A percentile compares a stretch with the other conserved stretches of the same genome.
These are phyloP conservation scores for Pantherophis vulpinus DNA, from an alignment of 2,797 vertebrate genomes.

Conservation along the genomic window DNA sequence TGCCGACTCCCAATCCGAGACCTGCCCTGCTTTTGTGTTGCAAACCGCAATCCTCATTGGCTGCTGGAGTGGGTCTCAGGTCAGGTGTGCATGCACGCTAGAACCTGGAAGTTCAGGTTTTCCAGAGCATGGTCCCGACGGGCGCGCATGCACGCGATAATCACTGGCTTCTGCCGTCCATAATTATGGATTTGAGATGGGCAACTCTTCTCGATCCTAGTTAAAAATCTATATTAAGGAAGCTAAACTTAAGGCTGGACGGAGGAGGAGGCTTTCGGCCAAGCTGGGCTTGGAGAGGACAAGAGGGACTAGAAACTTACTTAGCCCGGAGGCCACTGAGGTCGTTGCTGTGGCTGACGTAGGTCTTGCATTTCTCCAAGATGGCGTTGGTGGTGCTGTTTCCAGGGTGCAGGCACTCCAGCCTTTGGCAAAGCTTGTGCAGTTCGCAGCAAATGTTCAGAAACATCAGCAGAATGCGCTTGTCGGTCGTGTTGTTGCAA, in stretches of 20 bases:
- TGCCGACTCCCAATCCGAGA: too few species aligned
- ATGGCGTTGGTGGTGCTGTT: constrained; percentile 44
- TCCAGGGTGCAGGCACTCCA: constrained; percentile 58
- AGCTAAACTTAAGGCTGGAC: background rate
- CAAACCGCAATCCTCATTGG: too few species aligned
- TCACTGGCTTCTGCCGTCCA: too few species aligned
- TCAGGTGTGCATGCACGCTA: too few species aligned
- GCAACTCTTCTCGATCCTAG: too few species aligned
- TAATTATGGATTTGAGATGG: too few species aligned
- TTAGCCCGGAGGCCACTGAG: constrained; percentile 72
- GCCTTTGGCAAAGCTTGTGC: constrained; percentile 59
- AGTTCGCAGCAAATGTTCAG: constrained; percentile 72
- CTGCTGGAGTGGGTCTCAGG: too few species aligned
- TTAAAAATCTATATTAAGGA: background rate
- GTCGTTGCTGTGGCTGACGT: constrained; percentile 74
- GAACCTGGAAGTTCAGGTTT: too few species aligned
- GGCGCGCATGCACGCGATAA: too few species aligned
- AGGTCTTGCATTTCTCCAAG: constrained; percentile 69
- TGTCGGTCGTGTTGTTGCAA: constrained; percentile 75
- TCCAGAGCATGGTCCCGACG: too few species aligned
- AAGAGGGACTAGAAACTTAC: constrained; percentile 59
- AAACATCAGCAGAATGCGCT: constrained; percentile 72
- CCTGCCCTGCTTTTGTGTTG: too few species aligned
- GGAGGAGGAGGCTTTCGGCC: too few species aligned
- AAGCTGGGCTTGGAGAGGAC: background rate